A percentile compares a stretch with the other conserved stretches of the same genome.
Evolutionary conservation across 2,888 invertebrate genomes (phyloP).

Genomic region (Catocala nupta): DNA sequence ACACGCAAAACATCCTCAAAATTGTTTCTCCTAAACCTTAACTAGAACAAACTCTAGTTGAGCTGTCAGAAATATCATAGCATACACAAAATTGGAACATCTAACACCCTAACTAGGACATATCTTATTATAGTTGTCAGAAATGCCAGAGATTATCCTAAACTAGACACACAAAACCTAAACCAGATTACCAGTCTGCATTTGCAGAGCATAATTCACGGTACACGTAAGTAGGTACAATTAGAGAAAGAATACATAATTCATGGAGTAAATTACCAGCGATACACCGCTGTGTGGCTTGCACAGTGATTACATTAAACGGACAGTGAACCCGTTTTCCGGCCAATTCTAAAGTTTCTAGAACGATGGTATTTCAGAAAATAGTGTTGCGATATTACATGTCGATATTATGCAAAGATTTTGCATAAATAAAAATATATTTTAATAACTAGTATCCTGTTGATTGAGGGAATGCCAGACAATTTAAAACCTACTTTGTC

Average conservation of each 20-base stretch:
- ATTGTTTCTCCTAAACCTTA: too few species aligned
- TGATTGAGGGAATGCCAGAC: too few species aligned
- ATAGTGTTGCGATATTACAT: slow-evolving; percentile 19
- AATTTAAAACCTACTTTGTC: too few species aligned
- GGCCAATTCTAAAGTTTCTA: slow-evolving; percentile 43
- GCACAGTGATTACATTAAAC: slow-evolving; percentile 71
- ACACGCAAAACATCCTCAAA: too few species aligned
- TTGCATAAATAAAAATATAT: neutral
- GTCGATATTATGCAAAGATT: neutral
- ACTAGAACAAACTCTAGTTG: too few species aligned
- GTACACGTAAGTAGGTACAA: slow-evolving; percentile 11
- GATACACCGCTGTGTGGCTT: slow-evolving; percentile 43
- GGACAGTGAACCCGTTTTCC: slow-evolving; percentile 74
- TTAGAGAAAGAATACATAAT: slow-evolving; percentile 36
- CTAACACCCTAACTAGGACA: too few species aligned
- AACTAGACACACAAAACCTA: too few species aligned
- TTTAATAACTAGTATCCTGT: neutral
- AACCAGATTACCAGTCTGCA: neutral
- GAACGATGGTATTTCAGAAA: slow-evolving; percentile 33
- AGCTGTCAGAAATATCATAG: too few species aligned
- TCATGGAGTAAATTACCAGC: slow-evolving; percentile 48
- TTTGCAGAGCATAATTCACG: neutral
- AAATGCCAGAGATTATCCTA: too few species aligned
- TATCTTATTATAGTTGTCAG: too few species aligned
- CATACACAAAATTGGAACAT: too few species aligned